Evolutionary conservation across 53 echinoderm and acorn worm genomes (phyloP).

Genomic region (Echinarachnius parma): DNA sequence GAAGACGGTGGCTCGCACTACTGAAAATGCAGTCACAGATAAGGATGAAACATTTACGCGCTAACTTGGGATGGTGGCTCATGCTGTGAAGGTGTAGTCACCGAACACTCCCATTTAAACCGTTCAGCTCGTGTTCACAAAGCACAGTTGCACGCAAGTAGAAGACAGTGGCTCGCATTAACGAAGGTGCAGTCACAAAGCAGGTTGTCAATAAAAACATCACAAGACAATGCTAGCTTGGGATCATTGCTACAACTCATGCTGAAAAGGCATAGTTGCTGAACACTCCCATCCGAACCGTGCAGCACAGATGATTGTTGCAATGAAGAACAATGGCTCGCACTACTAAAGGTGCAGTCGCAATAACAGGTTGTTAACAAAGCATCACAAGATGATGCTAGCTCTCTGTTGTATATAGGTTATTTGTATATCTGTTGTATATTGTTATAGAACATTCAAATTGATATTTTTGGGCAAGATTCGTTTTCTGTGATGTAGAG

Average conservation of each 20-base stretch:
- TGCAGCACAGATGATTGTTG: background rate
- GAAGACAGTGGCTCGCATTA: too few species aligned
- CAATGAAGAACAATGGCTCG: too few species aligned
- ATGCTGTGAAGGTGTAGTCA: conserved; percentile 17
- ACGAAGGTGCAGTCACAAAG: background rate
- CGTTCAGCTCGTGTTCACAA: conserved; percentile 6
- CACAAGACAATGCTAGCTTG: background rate
- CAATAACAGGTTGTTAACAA: background rate
- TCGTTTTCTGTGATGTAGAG: too few species aligned
- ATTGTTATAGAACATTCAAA: too few species aligned
- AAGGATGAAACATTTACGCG: background rate
- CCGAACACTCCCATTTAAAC: too few species aligned
- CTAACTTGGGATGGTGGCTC: background rate
- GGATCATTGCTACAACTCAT: background rate
- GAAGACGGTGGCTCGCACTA: too few species aligned
- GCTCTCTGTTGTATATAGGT: too few species aligned
- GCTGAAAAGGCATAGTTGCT: conserved; percentile 14
- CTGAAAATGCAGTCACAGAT: background rate
- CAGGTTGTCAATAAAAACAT: too few species aligned
- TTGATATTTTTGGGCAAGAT: too few species aligned
- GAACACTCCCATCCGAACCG: too few species aligned
- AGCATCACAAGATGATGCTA: background rate
- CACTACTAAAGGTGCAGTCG: too few species aligned
- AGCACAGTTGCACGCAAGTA: background rate
- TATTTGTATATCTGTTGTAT: too few species aligned